Evolutionary conservation across 1,140 invertebrate species (phyloP).

Genomic region (Zelostemma sp.): DNA sequence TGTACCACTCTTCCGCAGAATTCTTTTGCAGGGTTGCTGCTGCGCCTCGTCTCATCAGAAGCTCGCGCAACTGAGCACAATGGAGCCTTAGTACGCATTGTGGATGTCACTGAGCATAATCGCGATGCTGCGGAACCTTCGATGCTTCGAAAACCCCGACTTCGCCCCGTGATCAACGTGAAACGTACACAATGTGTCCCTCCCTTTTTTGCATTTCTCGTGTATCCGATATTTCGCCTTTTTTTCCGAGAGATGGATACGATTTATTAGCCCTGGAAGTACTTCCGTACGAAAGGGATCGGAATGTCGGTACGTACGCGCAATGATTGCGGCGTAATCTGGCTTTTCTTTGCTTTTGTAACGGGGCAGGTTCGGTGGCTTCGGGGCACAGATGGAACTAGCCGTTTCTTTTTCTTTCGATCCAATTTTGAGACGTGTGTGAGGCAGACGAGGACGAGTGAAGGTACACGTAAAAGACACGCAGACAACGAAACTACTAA

Average conservation of each 20-base stretch:
- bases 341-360: conserved; percentile 61
- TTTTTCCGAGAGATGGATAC: too few species aligned
- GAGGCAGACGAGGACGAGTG: background rate
- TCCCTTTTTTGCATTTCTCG: too few species aligned
- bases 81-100: conserved; percentile 52
- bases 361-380: conserved; percentile 14
- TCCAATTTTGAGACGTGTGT: conserved; percentile 6
- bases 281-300: too few species aligned
- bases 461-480: conserved; percentile 10
- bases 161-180: conserved; percentile 23
- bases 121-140: conserved; percentile 21
- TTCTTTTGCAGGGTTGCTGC: conserved; percentile 43
- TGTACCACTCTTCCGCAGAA: conserved; percentile 37
- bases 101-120: conserved; percentile 43
- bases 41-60: conserved; percentile 37
- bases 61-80: conserved; percentile 45
- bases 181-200: too few species aligned
- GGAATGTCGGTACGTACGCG: conserved; percentile 10
- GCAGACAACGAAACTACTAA: conserved; percentile 1
- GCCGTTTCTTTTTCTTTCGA: conserved; percentile 29
- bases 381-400: conserved; percentile 42
- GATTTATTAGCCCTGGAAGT: too few species aligned
- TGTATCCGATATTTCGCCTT: too few species aligned
- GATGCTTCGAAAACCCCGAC: conserved; percentile 1
- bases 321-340: conserved; percentile 69